Base-by-base conservation (phyloP, 2,797 vertebrate species). In the Monodelphis domestica region DNA sequence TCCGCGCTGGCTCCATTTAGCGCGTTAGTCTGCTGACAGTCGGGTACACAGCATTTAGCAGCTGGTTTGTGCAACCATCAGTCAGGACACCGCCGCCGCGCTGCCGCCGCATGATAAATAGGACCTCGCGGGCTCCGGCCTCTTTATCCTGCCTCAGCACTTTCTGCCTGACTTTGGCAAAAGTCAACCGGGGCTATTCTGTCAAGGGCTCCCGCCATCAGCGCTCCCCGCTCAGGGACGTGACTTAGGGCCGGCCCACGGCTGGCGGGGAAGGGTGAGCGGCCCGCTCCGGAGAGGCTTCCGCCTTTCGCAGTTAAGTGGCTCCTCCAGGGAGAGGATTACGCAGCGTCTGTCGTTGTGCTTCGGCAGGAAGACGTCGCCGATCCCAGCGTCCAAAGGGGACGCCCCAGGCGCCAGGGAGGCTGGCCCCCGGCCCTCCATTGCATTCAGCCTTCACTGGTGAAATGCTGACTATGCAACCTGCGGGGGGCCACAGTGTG, bases 41-140 rank as follows among this genome's bases (percentile, higher is more conserved):
- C 97, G 98, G 98, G 98, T 98, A 98, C 98, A 98, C 98, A 98
- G 98, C 98, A 98, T 98, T 98, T 99, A 98, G 98, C 98, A 98
- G 98, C 98, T 98, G 98, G 98, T 98, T 98, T 98, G 98, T 98
- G 98, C 97, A 98, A 95, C 98, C 98, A 98, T 99, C 98, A 98
- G 98, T 99, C 98, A 98, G 98, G 98, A 98, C 98, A 98, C 98
- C n/a, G n/a, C n/a, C n/a, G n/a, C n/a, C n/a, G n/a, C n/a, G n/a
- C n/a, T 98, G 98, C 98, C 98, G 98, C 98, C 98, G 97, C 98
- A 98, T 99, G 98, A 99, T 98, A 98, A 99, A 98, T 98, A 98
- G 98, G 97, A 98, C 98, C 97, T 97, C 98, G 98, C 98, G 94
- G 96, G 98, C 98, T 98, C 96, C 95, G 98, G 98, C 98, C 98